phyloP scores from a whole-genome alignment of 2,888 invertebrate species.

The Rambutsinella grinnellia region DNA sequence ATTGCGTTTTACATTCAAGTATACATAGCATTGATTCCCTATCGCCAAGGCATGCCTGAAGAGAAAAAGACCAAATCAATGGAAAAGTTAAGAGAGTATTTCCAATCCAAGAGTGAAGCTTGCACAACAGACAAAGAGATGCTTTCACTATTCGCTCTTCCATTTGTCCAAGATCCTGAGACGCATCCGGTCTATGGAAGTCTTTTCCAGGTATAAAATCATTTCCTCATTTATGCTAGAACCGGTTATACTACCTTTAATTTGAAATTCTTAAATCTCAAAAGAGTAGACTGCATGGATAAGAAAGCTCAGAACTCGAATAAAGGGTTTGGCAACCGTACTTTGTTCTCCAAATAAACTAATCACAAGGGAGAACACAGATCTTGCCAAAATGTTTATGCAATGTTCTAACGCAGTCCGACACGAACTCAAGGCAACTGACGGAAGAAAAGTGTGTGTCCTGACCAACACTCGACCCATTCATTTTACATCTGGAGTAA shows the following conservation, averaged over 20 bases:
- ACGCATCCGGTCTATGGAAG: conserved; percentile 61
- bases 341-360: conserved; percentile 48
- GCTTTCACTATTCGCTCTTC: conserved; percentile 63
- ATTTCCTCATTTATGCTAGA: too few species aligned
- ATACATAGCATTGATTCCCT: conserved; percentile 62
- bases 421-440: conserved; percentile 39
- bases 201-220: conserved; percentile 53
- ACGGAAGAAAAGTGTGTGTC: conserved; percentile 42
- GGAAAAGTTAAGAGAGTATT: conserved; percentile 54
- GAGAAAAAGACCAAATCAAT: conserved; percentile 49
- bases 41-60: conserved; percentile 45
- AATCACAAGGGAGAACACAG: conserved; percentile 39
- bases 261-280: neutral
- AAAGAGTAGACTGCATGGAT: conserved; percentile 46
- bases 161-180: conserved; percentile 62
- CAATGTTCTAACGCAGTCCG: conserved; percentile 30
- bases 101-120: conserved; percentile 60
- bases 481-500: conserved; percentile 39
- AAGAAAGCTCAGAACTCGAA: conserved; percentile 39
- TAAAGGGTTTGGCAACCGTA: conserved; percentile 41
- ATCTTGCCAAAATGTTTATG: conserved; percentile 41
- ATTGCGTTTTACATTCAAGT: conserved; percentile 60
- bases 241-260: too few species aligned
- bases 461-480: conserved; percentile 46
- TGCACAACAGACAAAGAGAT: conserved; percentile 61